These are phyloP conservation scores for Danionella dracula DNA, from an alignment of 2,797 vertebrate species.

Conservation along the genomic window DNA sequence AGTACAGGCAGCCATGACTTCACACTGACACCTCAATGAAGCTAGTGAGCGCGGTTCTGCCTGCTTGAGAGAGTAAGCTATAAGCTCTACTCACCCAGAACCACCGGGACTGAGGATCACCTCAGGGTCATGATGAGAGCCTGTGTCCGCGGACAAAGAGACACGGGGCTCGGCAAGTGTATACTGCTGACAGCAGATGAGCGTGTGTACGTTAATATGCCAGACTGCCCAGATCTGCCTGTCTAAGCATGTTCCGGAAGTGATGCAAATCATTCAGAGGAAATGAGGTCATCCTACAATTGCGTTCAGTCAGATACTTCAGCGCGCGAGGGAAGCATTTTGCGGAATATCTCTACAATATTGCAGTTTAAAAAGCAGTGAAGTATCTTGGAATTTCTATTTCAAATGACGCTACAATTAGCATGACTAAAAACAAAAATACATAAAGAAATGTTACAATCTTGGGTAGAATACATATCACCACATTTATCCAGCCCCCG, in stretches of 20 bases:
- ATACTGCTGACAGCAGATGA: conserved; percentile 58
- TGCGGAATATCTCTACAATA: no score
- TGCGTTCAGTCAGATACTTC: conserved; percentile 25
- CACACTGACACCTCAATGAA: conserved; percentile 26
- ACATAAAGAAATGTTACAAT: no score
- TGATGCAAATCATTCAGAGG: conserved; percentile 42
- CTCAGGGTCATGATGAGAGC: conserved; percentile 66
- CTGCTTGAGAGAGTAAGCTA: neutral
- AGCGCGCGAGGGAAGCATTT: neutral
- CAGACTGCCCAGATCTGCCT: conserved; percentile 68
- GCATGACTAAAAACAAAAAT: no score
- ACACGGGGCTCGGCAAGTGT: conserved; percentile 41
- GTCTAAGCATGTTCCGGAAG: conserved; percentile 50
- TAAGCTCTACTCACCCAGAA: conserved; percentile 69
- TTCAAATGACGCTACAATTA: no score
- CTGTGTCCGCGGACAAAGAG: conserved; percentile 51
- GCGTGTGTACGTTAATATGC: conserved; percentile 34
- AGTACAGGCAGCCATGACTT: conserved; percentile 30
- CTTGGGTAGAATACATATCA: no score
- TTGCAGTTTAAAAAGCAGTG: no score
- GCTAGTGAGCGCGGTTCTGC: neutral
- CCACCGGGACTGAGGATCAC: conserved; percentile 76
- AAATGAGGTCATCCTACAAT: conserved; percentile 46
- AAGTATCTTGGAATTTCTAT: no score
- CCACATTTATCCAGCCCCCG: no score